Evolutionary conservation across 35 echinoderm and acorn worm genomes (phyloP).

Genomic region (Heliocidaris tuberculata): DNA sequence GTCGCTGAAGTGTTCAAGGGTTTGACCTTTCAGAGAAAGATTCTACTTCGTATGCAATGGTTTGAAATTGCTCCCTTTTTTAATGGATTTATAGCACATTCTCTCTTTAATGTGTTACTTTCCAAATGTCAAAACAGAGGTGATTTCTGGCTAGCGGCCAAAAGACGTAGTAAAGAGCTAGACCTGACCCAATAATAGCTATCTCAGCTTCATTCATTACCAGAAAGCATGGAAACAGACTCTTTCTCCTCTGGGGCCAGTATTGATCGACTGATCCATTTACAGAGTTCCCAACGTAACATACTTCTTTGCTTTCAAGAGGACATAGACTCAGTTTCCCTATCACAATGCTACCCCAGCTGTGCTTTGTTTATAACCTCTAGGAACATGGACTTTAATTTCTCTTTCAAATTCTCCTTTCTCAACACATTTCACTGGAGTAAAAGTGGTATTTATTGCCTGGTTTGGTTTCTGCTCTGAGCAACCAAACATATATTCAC

Average conservation of each 20-base stretch:
- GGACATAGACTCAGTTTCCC: not conserved
- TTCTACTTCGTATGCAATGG: no score
- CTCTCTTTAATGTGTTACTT: not conserved
- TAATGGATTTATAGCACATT: no score
- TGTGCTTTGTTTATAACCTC: not conserved
- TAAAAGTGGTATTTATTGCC: not conserved
- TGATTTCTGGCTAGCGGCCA: not conserved
- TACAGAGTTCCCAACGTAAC: not conserved
- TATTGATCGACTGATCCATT: not conserved
- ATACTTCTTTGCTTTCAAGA: not conserved
- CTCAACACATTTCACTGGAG: not conserved
- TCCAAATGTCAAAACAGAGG: not conserved
- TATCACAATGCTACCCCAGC: not conserved
- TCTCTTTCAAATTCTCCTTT: not conserved
- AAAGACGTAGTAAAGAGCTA: not conserved
- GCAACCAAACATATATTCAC: not conserved
- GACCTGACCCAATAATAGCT: constrained; percentile 1
- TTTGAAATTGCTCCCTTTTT: no score
- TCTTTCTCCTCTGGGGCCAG: not conserved
- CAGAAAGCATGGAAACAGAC: not conserved
- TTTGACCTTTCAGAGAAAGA: no score
- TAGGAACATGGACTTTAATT: not conserved
- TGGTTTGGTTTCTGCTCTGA: not conserved
- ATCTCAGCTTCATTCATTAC: constrained; percentile 1
- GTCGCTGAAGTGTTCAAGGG: no score